Evolutionary conservation across 1,140 invertebrate species (phyloP), one percentile per base, ranked within the genome.

Genomic region (Meloidogyne floridensis): DNA sequence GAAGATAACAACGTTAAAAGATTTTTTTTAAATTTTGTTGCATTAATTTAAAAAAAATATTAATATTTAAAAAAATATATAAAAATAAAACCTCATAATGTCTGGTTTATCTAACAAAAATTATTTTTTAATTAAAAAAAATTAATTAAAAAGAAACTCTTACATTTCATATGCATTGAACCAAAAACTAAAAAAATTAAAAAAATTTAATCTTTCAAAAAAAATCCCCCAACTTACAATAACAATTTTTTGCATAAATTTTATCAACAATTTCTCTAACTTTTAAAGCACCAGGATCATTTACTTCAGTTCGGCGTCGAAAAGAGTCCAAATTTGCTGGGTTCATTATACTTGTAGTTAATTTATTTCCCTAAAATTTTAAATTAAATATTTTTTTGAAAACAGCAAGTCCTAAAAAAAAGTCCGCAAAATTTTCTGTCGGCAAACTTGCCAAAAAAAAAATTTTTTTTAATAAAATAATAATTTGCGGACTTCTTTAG

Each of bases 101-200:
- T 79, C 77, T 72, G 51, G 51, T 69, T 79, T 79, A 72, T 79
- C 77, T 79, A 47, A 75, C 15, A 53, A 72, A 72, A 70, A 71
- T 13, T 71, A 72, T 43, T 72, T 20, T 59, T 56, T 18, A 51
- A n/a, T n/a, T n/a, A 76, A 76, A 18, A 7, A 65, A 42, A 43
- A 78, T 2, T 47, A 18, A 78, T n/a, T n/a, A 78, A 78, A 75
- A 8, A n/a, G 10, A 75, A 75, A 2, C n/a, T 9, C 47, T 77
- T 32, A 79, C 77, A 79, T 71, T 53, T 79, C 20, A 32, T 15
- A n/a, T 43, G 43, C 56, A 79, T 71, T n/a, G 20, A 18, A 5
- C 77, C 32, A 32, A 32, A 32, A 65, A 72, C 71, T 71, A 72
- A 43, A 5, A 4, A 79, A 43, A 5, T 13, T 32, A 32, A 32